Conservation (phyloP, 2,888 invertebrate species). For the Campopleginae sp. region DNA sequence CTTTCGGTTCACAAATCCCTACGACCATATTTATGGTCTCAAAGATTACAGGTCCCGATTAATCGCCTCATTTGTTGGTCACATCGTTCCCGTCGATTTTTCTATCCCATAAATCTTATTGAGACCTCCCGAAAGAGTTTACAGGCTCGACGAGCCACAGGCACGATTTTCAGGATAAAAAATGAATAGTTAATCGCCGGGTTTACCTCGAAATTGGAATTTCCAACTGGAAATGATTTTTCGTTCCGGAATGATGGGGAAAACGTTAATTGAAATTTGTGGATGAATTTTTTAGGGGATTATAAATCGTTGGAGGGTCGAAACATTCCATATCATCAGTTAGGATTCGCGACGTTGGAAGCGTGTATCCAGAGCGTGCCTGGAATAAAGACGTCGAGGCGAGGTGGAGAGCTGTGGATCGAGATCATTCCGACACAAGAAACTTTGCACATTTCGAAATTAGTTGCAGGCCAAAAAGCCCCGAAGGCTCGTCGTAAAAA, state of each 20-base stretch:
- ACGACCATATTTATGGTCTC: neutral
- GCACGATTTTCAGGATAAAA: too few species aligned
- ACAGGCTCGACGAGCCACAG: too few species aligned
- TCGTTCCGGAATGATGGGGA: too few species aligned
- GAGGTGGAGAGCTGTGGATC: slow-evolving; percentile 86
- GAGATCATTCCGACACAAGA: slow-evolving; percentile 87
- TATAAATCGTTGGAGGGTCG: slow-evolving; percentile 88
- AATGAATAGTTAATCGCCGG: too few species aligned
- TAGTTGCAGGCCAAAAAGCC: slow-evolving; percentile 82
- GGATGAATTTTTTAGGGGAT: slow-evolving; percentile 85
- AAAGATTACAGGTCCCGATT: neutral
- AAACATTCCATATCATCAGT: slow-evolving; percentile 87
- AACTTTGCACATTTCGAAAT: slow-evolving; percentile 86
- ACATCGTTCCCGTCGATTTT: neutral
- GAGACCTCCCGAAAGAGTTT: neutral
- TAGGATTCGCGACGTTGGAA: slow-evolving; percentile 87
- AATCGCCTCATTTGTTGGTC: neutral
- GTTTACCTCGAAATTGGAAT: too few species aligned
- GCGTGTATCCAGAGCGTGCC: slow-evolving; percentile 87
- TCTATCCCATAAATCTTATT: neutral
- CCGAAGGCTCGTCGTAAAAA: slow-evolving; percentile 29
- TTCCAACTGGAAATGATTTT: too few species aligned
- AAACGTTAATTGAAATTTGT: neutral
- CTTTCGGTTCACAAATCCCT: too few species aligned
- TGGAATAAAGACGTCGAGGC: slow-evolving; percentile 85